phyloP scores from a whole-genome alignment of 37 sponge, comb jelly and placozoan genomes.

The Agelas oroides region DNA sequence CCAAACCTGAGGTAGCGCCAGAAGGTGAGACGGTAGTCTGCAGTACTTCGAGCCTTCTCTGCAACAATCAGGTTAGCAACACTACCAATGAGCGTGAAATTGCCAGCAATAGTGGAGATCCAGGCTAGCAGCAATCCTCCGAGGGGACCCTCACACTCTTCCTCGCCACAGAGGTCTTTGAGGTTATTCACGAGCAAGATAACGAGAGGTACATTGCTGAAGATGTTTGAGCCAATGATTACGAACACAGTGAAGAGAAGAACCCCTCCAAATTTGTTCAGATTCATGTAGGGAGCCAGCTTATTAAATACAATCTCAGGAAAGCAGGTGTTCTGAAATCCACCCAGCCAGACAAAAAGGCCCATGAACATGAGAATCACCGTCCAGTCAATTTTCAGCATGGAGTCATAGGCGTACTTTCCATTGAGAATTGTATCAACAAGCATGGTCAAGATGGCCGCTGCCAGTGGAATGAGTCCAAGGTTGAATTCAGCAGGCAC shows the following conservation, averaged over 20 bases:
- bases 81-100: slow-evolving; percentile 92
- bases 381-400: slow-evolving; percentile 90
- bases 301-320: slow-evolving; percentile 61
- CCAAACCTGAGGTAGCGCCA: slow-evolving; percentile 89
- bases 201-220: slow-evolving; percentile 89
- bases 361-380: slow-evolving; percentile 94
- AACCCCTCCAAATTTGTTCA: slow-evolving; percentile 71
- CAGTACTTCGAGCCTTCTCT: slow-evolving; percentile 78
- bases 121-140: slow-evolving; percentile 87
- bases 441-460: slow-evolving; percentile 80
- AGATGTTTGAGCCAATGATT: slow-evolving; percentile 79
- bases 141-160: slow-evolving; percentile 41
- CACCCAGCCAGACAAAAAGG: slow-evolving; percentile 90
- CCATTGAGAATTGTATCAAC: slow-evolving; percentile 74
- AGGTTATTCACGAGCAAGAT: slow-evolving; percentile 74
- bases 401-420: slow-evolving; percentile 70
- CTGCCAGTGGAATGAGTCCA: slow-evolving; percentile 85
- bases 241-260: slow-evolving; percentile 82
- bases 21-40: slow-evolving; percentile 75
- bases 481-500: slow-evolving; percentile 76
- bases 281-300: slow-evolving; percentile 60
- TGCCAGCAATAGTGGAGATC: slow-evolving; percentile 92
- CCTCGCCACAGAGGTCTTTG: slow-evolving; percentile 53
- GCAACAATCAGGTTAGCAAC: slow-evolving; percentile 95
- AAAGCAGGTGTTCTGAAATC: slow-evolving; percentile 86